Evolutionary conservation across 2,888 invertebrate genomes (phyloP), one percentile per base, ranked within the genome.

Genomic region (Tachina fera): DNA sequence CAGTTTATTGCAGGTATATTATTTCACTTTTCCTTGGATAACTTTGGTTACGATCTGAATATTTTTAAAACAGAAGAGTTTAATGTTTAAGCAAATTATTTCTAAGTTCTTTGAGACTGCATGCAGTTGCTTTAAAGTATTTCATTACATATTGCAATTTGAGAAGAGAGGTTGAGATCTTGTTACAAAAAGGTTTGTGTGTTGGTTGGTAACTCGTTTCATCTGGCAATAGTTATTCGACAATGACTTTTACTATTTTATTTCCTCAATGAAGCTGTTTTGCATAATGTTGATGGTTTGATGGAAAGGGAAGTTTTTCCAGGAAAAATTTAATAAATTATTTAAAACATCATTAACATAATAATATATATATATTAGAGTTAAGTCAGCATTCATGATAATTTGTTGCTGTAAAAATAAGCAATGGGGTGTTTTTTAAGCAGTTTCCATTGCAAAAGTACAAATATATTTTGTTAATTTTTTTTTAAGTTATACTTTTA

Each of bases 1-100:
- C 8, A 5, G 3, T 58, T 10, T 72, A 9, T 71, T 71, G 39
- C 31, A 53, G 53, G 68, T 53, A 56, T 72, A 80, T 80, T 65
- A 16, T 80, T 74, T 80, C 67, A 67, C 72, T 80, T 80, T 80
- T 80, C 80, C 80, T 80, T 74, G 79, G 79, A 22, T 56, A 49
- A 72, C 49, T 65, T 58, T 72, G 43, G 49, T 80, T 80, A 80
- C 72, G n/a, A 74, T 49, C 65, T 80, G 53, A 43, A 53, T 76
- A 19, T 10, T 71, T 31, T 71, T 63, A 22, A 19, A 41, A 1
- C 31, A 60, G 49, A 47, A 58, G 49, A 68, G 49, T 60, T 45
- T 53, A 13, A 16, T 9, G 13, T 45, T 11, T 10, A 31, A 10
- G 1, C n/a, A 31, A 65, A 31, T 43, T 49, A 13, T 70, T 70